phyloP scores from a whole-genome alignment of 1,140 invertebrate species.

The Ceratitis capitata region DNA sequence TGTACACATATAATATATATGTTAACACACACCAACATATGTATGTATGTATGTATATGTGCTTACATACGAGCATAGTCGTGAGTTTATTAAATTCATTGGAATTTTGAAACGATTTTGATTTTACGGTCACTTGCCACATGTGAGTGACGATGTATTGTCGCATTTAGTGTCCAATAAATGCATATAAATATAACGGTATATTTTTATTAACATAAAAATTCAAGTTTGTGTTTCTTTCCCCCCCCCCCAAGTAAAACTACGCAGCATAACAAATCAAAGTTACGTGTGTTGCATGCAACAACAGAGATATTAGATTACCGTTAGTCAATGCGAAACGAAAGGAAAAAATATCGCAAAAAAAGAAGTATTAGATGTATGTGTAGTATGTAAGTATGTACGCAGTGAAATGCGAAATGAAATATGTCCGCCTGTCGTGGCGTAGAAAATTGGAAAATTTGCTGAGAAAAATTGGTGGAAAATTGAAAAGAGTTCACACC shows the following conservation, averaged over 20 bases:
- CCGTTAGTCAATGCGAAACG: background rate
- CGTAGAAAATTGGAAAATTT: slow-evolving; percentile 37
- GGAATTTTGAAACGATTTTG: slow-evolving; percentile 10
- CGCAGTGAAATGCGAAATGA: background rate
- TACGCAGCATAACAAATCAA: background rate
- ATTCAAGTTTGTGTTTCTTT: too few species aligned
- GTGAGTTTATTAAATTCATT: background rate
- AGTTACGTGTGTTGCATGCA: background rate
- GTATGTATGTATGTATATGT: background rate
- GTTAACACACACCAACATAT: background rate
- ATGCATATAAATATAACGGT: background rate
- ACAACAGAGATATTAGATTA: background rate
- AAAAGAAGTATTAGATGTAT: too few species aligned
- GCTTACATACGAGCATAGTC: background rate
- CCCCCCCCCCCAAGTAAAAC: too few species aligned
- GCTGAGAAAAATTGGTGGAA: slow-evolving; percentile 30
- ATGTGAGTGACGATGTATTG: background rate
- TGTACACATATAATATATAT: background rate
- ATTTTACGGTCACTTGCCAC: slow-evolving; percentile 2
- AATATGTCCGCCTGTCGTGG: slow-evolving; percentile 10
- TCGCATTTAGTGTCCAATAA: background rate
- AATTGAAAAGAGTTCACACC: slow-evolving; percentile 33
- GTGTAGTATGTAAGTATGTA: too few species aligned
- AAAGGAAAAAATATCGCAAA: too few species aligned
- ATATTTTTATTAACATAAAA: slow-evolving; percentile 6